Evolutionary conservation across 2,113 vertebrate species (phyloP).

Genomic region (Machaerirhynchus nigripectus): DNA sequence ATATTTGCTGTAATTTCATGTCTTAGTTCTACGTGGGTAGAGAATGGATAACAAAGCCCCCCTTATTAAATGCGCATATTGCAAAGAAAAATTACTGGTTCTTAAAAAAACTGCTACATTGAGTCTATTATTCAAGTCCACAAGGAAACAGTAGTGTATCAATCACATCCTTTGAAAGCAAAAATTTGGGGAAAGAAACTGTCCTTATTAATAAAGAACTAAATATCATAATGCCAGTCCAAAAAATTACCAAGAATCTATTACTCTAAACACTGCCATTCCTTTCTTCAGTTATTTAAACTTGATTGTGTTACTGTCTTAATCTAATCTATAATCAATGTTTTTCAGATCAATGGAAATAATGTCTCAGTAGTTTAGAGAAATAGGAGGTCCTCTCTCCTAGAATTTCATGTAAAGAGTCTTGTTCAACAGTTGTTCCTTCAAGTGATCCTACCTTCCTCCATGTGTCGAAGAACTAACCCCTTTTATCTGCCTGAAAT

Average conservation of each 20-base stretch:
- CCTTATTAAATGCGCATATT: not conserved
- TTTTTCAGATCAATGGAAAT: not conserved
- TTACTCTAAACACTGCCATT: not conserved
- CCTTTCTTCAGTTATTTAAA: not conserved
- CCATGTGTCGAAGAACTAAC: not conserved
- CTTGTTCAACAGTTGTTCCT: not conserved
- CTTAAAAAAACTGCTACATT: not conserved
- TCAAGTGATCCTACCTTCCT: not conserved
- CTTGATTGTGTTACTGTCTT: not conserved
- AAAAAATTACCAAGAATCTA: not conserved
- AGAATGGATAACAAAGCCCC: not conserved
- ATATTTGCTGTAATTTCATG: not conserved
- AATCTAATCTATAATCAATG: not conserved
- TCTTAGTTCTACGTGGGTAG: not conserved
- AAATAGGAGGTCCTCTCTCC: not conserved
- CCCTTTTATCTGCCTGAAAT: not conserved
- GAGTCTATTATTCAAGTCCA: not conserved
- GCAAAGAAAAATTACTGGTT: not conserved
- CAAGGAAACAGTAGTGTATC: not conserved
- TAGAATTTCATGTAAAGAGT: not conserved
- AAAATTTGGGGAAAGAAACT: not conserved
- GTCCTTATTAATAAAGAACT: not conserved
- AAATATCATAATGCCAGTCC: not conserved
- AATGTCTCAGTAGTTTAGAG: not conserved
- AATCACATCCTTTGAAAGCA: not conserved